phyloP scores from a whole-genome alignment of 2,888 invertebrate genomes.

The Dryomyza anilis region DNA sequence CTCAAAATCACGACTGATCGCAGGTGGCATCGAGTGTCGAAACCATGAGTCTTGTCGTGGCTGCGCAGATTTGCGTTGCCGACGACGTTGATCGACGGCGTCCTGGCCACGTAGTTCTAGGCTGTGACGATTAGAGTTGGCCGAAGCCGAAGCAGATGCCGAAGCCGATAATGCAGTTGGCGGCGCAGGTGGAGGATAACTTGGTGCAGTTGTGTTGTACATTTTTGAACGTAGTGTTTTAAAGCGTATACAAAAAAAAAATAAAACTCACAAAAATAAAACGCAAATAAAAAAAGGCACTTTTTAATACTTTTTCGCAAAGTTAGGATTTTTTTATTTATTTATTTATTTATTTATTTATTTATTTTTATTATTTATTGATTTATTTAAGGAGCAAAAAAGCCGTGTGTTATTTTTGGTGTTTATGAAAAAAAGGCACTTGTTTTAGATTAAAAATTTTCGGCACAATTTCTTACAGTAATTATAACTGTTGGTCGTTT shows the following conservation, averaged over 20 bases:
- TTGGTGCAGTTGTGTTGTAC: too few relatives aligned
- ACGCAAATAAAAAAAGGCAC: constrained; percentile 6
- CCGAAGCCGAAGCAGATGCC: constrained; percentile 37
- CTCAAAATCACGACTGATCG: constrained; percentile 54
- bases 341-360: not conserved
- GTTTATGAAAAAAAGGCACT: constrained; percentile 16
- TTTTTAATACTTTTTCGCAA: too few relatives aligned
- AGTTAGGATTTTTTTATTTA: not conserved
- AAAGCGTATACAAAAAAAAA: too few relatives aligned
- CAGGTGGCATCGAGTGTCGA: constrained; percentile 56
- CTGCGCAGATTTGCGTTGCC: constrained; percentile 44
- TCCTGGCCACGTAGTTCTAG: constrained; percentile 45
- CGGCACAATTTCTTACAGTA: constrained; percentile 10
- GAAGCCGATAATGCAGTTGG: not conserved
- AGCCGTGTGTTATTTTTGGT: too few relatives aligned
- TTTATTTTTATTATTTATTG: not conserved
- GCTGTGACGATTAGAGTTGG: constrained; percentile 44
- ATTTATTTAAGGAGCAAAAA: too few relatives aligned
- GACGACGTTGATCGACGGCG: constrained; percentile 33
- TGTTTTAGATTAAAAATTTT: constrained; percentile 6
- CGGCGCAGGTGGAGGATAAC: too few relatives aligned
- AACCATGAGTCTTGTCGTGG: constrained; percentile 55
- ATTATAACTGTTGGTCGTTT: not conserved
- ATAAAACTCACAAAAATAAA: not conserved
- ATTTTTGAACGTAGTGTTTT: too few relatives aligned